A percentile compares a stretch with the other conserved stretches of the same genome.
These are phyloP conservation scores for Otocyon megalotis DNA, from an alignment of 2,113 vertebrate genomes.

Conservation along the genomic window DNA sequence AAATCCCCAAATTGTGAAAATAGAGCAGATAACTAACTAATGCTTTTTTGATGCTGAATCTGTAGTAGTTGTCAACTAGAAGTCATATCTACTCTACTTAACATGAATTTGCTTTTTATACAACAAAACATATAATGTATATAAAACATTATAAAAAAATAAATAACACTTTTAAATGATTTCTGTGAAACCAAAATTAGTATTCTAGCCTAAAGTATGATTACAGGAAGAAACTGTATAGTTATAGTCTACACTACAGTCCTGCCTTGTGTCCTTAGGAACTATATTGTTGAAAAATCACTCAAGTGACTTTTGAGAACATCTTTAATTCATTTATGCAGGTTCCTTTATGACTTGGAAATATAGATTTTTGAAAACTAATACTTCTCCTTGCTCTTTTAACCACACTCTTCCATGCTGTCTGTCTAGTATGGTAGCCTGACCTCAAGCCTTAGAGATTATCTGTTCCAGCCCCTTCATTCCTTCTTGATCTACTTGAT, in stretches of 20 bases:
- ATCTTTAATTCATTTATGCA: not conserved
- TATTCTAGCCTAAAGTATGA: slow-evolving; percentile 34
- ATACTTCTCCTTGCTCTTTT: not conserved
- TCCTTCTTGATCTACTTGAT: not conserved
- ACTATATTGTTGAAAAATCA: not conserved
- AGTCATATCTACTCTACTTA: slow-evolving; percentile 25
- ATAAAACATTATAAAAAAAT: not conserved
- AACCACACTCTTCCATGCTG: not conserved
- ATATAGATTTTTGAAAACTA: not conserved
- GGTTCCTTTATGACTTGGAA: not conserved
- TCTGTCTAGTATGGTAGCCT: not conserved
- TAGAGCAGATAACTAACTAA: not conserved
- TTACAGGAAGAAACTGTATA: slow-evolving; percentile 13
- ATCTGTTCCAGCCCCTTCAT: not conserved
- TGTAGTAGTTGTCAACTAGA: slow-evolving; percentile 61
- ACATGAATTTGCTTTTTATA: slow-evolving; percentile 40
- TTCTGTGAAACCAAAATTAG: slow-evolving; percentile 13
- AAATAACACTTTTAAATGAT: slow-evolving; percentile 40
- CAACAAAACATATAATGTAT: not conserved
- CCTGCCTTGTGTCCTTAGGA: slow-evolving; percentile 5
- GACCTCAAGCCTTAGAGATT: not conserved
- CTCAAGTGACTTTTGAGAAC: not conserved
- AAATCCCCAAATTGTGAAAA: slow-evolving; percentile 46
- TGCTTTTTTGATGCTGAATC: slow-evolving; percentile 59
- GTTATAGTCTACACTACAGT: not conserved